A percentile compares a stretch with the other conserved stretches of the same genome.
phyloP scores from a whole-genome alignment of 2,888 invertebrate genomes.

The Kuschelorhynchus macadamiae region DNA sequence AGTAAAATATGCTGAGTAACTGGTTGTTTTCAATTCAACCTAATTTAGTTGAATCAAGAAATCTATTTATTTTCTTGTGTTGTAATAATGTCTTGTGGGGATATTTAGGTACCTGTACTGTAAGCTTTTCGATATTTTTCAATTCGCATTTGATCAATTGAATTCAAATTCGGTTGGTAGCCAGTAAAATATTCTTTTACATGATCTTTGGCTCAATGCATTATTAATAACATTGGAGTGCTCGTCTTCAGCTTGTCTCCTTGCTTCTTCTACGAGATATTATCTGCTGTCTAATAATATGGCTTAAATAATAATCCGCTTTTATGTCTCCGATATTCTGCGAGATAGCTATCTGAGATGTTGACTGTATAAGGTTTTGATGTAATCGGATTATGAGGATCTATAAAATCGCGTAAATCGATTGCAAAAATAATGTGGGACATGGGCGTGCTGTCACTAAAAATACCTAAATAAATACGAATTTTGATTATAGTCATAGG shows the following conservation, averaged over 20 bases:
- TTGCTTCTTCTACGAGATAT: slow-evolving; percentile 13
- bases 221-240: slow-evolving; percentile 23
- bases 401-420: background rate
- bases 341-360: slow-evolving; percentile 27
- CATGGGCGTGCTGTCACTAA: too few relatives aligned
- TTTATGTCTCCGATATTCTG: slow-evolving; percentile 30
- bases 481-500: too few relatives aligned
- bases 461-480: too few relatives aligned
- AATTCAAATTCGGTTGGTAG: background rate
- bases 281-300: slow-evolving; percentile 27
- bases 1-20: too few relatives aligned
- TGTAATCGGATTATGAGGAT: slow-evolving; percentile 29
- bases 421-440: too few relatives aligned
- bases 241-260: slow-evolving; percentile 20
- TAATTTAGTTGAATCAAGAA: too few relatives aligned
- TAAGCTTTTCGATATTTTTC: too few relatives aligned
- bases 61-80: too few relatives aligned
- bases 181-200: background rate
- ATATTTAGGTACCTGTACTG: too few relatives aligned
- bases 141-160: background rate
- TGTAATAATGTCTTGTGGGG: too few relatives aligned
- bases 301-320: slow-evolving; percentile 34
- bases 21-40: too few relatives aligned
- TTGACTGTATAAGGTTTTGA: slow-evolving; percentile 27
- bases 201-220: slow-evolving; percentile 15